Percentiles rank a stretch among this genome's conserved stretches.
These are phyloP conservation scores for Loriculus beryllinus DNA, from an alignment of 2,797 vertebrate genomes.

Conservation along the genomic window DNA sequence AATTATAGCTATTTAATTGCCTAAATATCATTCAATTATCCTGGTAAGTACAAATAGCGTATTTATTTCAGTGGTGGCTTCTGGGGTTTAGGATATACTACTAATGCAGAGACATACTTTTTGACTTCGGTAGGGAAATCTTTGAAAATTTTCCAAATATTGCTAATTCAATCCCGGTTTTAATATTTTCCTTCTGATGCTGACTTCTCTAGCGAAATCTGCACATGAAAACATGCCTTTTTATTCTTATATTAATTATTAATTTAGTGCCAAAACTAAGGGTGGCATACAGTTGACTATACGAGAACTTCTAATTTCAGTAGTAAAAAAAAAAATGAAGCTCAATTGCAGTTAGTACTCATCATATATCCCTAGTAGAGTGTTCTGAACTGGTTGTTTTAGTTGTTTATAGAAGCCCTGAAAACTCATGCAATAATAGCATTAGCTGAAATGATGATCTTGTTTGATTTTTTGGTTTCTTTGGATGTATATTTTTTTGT, in stretches of 20 bases:
- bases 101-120: not conserved
- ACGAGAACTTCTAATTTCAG: not conserved
- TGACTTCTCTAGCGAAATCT: not conserved
- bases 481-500: not conserved
- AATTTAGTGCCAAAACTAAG: not conserved
- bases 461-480: not conserved
- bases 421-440: not conserved
- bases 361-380: not conserved
- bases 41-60: not conserved
- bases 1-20: slow-evolving; percentile 3
- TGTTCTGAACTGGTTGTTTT: not conserved
- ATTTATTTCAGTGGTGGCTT: not conserved
- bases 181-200: not conserved
- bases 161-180: not conserved
- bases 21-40: not conserved
- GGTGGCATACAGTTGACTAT: not conserved
- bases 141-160: not conserved
- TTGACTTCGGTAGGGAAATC: not conserved
- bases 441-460: not conserved
- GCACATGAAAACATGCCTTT: not conserved
- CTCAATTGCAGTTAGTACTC: not conserved
- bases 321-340: not conserved
- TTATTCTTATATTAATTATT: not conserved
- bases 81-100: not conserved
- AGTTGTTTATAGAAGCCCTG: not conserved